phyloP scores from a whole-genome alignment of 2,797 vertebrate genomes.

The Pogoniulus pusillus region DNA sequence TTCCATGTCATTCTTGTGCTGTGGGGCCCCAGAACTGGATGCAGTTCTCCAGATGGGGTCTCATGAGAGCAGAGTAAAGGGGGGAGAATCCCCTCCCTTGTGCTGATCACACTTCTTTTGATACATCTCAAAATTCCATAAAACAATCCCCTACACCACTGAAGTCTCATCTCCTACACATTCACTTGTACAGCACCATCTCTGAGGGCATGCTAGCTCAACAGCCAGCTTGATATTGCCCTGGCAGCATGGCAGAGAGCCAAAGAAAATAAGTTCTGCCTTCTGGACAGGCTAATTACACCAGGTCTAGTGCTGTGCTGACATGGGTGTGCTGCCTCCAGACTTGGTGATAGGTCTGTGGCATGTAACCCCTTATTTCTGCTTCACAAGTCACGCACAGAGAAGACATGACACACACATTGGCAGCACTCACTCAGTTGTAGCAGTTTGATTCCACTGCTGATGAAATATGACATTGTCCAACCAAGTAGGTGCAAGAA shows the following conservation, averaged over 20 bases:
- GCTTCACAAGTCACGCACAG: not conserved
- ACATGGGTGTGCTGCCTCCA: not conserved
- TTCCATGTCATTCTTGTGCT: too few species aligned
- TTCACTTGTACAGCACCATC: not conserved
- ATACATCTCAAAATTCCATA: not conserved
- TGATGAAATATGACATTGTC: not conserved
- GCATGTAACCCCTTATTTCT: constrained; percentile 13
- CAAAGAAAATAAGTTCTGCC: constrained; percentile 20
- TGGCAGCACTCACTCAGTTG: not conserved
- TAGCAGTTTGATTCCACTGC: not conserved
- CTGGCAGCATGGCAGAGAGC: not conserved
- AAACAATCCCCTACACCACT: not conserved
- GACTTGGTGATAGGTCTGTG: constrained; percentile 8
- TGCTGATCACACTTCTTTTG: too few species aligned
- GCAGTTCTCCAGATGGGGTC: too few species aligned
- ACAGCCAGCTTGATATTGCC: not conserved
- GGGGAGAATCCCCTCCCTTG: too few species aligned
- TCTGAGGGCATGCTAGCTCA: not conserved
- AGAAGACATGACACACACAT: not conserved
- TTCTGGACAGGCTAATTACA: not conserved
- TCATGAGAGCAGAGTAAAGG: too few species aligned
- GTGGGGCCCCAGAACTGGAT: too few species aligned
- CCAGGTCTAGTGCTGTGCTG: not conserved
- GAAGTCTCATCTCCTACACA: not conserved
- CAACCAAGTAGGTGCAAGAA: not conserved